Conservation (phyloP, 2,888 invertebrate genomes). For the Napeogenes inachia region DNA sequence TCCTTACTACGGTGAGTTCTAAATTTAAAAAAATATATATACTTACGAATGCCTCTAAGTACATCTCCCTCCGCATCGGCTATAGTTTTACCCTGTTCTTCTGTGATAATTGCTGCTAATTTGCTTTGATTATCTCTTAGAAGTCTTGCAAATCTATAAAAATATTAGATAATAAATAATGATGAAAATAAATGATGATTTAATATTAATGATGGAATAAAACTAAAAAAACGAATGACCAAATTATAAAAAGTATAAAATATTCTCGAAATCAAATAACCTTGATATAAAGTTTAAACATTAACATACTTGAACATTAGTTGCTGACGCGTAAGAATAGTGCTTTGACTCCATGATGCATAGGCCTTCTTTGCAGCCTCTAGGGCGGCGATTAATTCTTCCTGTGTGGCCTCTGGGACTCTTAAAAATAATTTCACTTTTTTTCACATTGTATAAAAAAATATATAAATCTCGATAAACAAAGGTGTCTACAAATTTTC, state of each 20-base stretch:
- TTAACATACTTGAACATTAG: conserved; percentile 85
- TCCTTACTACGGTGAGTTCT: too few relatives aligned
- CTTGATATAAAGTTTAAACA: neutral
- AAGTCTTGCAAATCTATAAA: conserved; percentile 84
- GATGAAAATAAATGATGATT: too few relatives aligned
- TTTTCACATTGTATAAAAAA: neutral
- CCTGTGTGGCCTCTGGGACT: conserved; percentile 93
- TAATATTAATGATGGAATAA: too few relatives aligned
- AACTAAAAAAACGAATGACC: too few relatives aligned
- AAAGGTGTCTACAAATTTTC: neutral
- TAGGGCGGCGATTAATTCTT: conserved; percentile 93
- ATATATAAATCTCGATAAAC: neutral
- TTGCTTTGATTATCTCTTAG: conserved; percentile 92
- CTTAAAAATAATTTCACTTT: conserved; percentile 49
- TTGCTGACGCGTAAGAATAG: conserved; percentile 94
- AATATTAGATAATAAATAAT: too few relatives aligned
- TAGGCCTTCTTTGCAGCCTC: conserved; percentile 88
- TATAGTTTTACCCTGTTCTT: conserved; percentile 98
- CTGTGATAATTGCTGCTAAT: conserved; percentile 93
- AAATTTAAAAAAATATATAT: too few relatives aligned
- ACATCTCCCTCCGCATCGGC: conserved; percentile 99
- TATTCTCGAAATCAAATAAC: neutral
- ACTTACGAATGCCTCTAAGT: conserved; percentile 92
- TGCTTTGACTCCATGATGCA: conserved; percentile 92
- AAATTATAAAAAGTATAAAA: neutral